These are phyloP conservation scores for Leistus spinibarbis DNA, from an alignment of 2,888 invertebrate species.

Conservation along the genomic window DNA sequence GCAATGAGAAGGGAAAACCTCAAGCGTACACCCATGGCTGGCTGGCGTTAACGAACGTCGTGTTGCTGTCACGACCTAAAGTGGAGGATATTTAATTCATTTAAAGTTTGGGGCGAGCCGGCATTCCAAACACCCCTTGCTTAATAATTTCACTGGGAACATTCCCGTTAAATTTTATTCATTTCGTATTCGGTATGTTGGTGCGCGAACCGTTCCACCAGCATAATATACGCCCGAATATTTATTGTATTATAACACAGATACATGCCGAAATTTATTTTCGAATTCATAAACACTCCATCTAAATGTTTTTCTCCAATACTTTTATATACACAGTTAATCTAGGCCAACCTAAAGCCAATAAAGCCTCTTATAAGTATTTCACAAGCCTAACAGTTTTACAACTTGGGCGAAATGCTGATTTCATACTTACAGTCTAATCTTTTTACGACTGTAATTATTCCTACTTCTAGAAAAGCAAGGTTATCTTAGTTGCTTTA, in stretches of 20 bases:
- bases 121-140: slow-evolving; percentile 24
- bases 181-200: slow-evolving; percentile 23
- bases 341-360: no score
- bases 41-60: slow-evolving; percentile 42
- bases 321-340: no score
- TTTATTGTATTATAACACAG: slow-evolving; percentile 4
- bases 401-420: no score
- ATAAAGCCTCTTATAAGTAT: no score
- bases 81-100: slow-evolving; percentile 48
- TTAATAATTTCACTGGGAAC: slow-evolving; percentile 19
- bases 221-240: slow-evolving; percentile 11
- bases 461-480: no score
- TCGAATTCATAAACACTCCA: not conserved
- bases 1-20: not conserved
- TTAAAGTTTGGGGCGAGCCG: slow-evolving; percentile 42
- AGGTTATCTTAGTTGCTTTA: no score
- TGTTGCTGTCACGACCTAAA: slow-evolving; percentile 42
- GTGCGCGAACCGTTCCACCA: slow-evolving; percentile 4
- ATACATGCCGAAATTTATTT: not conserved
- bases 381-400: no score
- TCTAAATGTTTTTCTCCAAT: no score
- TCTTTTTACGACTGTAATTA: no score
- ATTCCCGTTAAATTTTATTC: slow-evolving; percentile 28
- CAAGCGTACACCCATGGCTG: not conserved
- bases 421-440: no score